Evolutionary conservation across 2,113 vertebrate genomes (phyloP), one percentile per base, ranked within the genome.

Genomic region (Vulpes vulpes): DNA sequence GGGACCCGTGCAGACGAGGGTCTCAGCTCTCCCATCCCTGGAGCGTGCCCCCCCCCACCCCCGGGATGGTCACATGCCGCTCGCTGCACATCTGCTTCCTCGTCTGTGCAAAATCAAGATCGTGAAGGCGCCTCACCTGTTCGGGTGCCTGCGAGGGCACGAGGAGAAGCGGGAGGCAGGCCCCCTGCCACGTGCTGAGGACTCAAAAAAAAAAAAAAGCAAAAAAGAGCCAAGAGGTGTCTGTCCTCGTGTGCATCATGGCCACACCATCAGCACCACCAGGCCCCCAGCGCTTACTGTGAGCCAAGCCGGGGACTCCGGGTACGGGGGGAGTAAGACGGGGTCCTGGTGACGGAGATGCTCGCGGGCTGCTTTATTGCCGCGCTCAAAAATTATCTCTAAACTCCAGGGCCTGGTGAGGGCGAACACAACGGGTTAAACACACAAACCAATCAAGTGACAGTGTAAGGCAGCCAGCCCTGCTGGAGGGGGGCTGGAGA

Each of bases 1-100:
- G 64, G 73, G 62, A 17, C 6, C 2, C 3, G 0, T 0, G 0
- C 32, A 20, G 20, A 22, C 19, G 23, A 4, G 38, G 14, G 38
- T 19, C n/a, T 15, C 32, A 17, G 87, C 16, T 65, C 32, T 62
- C 35, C 0, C 0, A 4, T 22, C 11, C 3, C 4, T 0, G 19
- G 62, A 16, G 0, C 1, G 62, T 19, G 71, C 55, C 19, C 43
- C 43, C 43, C 43, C 7, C 43, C 43, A 5, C 6, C 53, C 43
- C 49, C 5, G 49, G 30, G 69, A 55, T 67, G 38, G 22, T 43
- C 43, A 19, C 3, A 2, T 2, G 15, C 9, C 35, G 15, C 9
- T 30, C 16, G 6, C 16, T 15, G 55, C 16, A 17, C 53, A 14
- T 22, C 2, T 2, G 4, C n/a, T 1, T 53, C 76, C 57, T 59